Percentiles rank a stretch among this genome's conserved stretches.
Evolutionary conservation across 2,113 vertebrate species (phyloP).

Genomic region (Callocephalon fimbriatum): DNA sequence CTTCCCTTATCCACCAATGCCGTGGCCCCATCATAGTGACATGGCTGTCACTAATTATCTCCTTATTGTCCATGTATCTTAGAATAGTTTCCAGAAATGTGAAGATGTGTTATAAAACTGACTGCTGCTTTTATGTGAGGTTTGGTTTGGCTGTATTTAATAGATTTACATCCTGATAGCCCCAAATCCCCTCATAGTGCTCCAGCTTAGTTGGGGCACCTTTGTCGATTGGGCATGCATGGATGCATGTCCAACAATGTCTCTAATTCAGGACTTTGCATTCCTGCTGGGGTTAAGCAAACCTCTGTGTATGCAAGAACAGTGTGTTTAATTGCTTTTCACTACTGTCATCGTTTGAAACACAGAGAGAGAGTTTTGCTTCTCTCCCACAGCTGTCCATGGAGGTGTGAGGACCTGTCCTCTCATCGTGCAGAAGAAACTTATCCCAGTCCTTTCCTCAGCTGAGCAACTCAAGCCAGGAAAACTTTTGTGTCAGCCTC

Average conservation of each 20-base stretch:
- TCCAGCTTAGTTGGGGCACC: background rate
- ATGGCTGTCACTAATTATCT: background rate
- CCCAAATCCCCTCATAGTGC: background rate
- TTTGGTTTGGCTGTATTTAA: background rate
- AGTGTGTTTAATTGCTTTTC: background rate
- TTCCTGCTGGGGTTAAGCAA: background rate
- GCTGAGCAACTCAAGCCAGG: background rate
- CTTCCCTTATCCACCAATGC: background rate
- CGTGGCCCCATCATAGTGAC: background rate
- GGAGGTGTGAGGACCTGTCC: background rate
- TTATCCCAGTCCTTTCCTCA: background rate
- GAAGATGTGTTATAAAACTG: background rate
- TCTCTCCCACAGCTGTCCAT: accelerated
- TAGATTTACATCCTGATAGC: background rate
- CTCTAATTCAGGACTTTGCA: background rate
- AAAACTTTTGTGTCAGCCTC: accelerated
- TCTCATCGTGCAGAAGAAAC: accelerated
- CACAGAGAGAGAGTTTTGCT: background rate
- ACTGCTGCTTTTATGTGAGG: background rate
- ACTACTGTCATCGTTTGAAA: background rate
- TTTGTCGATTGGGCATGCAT: background rate
- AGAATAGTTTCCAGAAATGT: background rate
- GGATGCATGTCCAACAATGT: accelerated
- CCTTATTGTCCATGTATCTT: background rate
- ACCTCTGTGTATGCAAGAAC: background rate